Base-by-base conservation (phyloP, 1,140 invertebrate genomes). In the Rhynchophorus ferrugineus region DNA sequence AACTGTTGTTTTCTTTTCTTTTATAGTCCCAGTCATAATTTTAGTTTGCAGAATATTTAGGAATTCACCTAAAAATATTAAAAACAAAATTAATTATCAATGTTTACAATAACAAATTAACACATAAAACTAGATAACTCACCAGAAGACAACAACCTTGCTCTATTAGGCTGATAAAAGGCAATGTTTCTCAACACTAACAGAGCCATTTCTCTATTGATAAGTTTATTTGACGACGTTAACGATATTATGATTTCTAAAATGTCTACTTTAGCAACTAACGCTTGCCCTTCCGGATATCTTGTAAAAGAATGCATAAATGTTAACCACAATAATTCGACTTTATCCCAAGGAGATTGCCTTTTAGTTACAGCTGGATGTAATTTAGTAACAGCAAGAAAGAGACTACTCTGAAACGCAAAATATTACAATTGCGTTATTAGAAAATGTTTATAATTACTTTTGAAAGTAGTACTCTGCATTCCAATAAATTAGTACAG, bases 401-500 rank as follows among this genome's bases (percentile, higher is more conserved):
- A 61, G 6, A 75, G 60, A 21, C 64, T 67, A 58, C 64, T 65
- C 69, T 70, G 47, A 49, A 66, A n/a, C n/a, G n/a, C n/a, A n/a
- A n/a, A n/a, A n/a, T n/a, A 66, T 33, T 3, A 38, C 41, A 33
- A 49, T 24, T 0, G 16, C 22, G 24, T 34, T 38, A 29, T 9
- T 33, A 17, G 43, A 42, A 49, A 42, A 37, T 2, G n/a, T 29
- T 5, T 11, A 22, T 18, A 42, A 24, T 61, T 69, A 78, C 76
- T 65, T 79, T 79, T 2, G 70, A 63, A 44, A 78, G 67, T 3
- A 73, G 65, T 29, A 73, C 63, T 47, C 78, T 63, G 56, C 75
- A 77, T 50, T 78, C 77, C 5, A 72, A 63, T 14, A 71, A 69
- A 8, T 72, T 66, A 45, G 72, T 71, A 17, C 70, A 64, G 59